Conservation (phyloP, 1,140 invertebrate genomes). For the Aricia agestis region DNA sequence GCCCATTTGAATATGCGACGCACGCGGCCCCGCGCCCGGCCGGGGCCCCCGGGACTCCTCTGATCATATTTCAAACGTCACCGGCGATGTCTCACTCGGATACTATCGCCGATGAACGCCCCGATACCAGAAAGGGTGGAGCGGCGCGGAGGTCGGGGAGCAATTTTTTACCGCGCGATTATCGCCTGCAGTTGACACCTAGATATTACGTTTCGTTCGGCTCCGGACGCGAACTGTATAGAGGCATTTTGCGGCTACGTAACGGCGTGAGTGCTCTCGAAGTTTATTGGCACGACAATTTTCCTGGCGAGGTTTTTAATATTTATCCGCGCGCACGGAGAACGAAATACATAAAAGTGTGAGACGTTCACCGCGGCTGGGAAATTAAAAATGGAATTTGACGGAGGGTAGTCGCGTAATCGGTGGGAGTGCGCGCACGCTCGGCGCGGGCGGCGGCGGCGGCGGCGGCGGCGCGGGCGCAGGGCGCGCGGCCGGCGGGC, state of each 20-base stretch:
- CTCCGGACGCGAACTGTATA: constrained; percentile 47
- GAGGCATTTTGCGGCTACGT: constrained; percentile 58
- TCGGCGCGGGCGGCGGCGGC: constrained; percentile 42
- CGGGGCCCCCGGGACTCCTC: constrained; percentile 56
- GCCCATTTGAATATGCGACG: constrained; percentile 72
- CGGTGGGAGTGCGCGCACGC: constrained; percentile 50
- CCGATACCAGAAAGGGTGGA: constrained; percentile 70
- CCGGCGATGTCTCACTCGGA: constrained; percentile 74
- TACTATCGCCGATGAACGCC: constrained; percentile 71
- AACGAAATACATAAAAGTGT: constrained; percentile 5
- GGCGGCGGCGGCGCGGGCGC: constrained; percentile 31
- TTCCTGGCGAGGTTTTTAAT: constrained; percentile 34
- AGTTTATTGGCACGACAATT: constrained; percentile 61
- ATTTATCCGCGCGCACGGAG: constrained; percentile 14
- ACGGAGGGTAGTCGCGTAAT: constrained; percentile 56
- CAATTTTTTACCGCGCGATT: constrained; percentile 72
- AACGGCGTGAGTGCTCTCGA: constrained; percentile 48
- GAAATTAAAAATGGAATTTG: constrained; percentile 31
- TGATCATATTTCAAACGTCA: constrained; percentile 76
- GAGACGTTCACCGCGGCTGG: neutral
- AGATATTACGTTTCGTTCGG: constrained; percentile 69
- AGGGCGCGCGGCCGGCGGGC: constrained; percentile 32
- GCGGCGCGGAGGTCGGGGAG: constrained; percentile 56
- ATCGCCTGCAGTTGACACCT: constrained; percentile 73
- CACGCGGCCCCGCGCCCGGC: constrained; percentile 55